These are phyloP conservation scores for Amphipoea lucens DNA, from an alignment of 2,888 invertebrate genomes.

Conservation along the genomic window DNA sequence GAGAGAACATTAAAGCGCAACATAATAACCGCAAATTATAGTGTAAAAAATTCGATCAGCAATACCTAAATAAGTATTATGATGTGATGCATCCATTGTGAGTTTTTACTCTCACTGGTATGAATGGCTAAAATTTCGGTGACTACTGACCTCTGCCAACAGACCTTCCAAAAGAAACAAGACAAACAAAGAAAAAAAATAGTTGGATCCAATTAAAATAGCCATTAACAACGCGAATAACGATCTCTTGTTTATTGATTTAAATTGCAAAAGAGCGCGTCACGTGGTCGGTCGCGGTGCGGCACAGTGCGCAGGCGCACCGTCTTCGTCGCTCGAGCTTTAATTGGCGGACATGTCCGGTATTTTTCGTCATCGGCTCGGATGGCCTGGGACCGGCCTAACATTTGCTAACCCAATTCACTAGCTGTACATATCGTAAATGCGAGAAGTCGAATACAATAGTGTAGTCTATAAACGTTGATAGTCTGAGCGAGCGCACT, in stretches of 20 bases:
- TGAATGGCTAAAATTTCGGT: constrained; percentile 33
- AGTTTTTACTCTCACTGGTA: constrained; percentile 42
- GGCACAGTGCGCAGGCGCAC: constrained; percentile 62
- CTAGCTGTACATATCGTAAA: constrained; percentile 68
- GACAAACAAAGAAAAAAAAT: constrained; percentile 60
- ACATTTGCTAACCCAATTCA: constrained; percentile 72
- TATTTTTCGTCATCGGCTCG: constrained; percentile 68
- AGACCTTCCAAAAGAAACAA: constrained; percentile 16
- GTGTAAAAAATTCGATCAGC: constrained; percentile 56
- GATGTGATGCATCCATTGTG: constrained; percentile 54
- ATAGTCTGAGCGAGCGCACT: constrained; percentile 73
- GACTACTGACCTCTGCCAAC: constrained; percentile 27
- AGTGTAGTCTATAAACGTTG: constrained; percentile 74
- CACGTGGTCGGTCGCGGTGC: constrained; percentile 72
- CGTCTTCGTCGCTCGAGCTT: constrained; percentile 68
- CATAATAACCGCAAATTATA: constrained; percentile 64
- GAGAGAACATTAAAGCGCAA: constrained; percentile 58
- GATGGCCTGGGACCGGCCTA: constrained; percentile 74
- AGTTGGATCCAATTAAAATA: constrained; percentile 74
- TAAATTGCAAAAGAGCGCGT: constrained; percentile 81
- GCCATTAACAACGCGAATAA: constrained; percentile 77
- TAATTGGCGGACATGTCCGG: constrained; percentile 80
- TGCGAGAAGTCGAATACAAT: constrained; percentile 77
- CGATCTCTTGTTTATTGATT: constrained; percentile 79
- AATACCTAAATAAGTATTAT: constrained; percentile 48